These are phyloP conservation scores for Augiades crinisus DNA, from an alignment of 2,888 invertebrate species.

Conservation along the genomic window DNA sequence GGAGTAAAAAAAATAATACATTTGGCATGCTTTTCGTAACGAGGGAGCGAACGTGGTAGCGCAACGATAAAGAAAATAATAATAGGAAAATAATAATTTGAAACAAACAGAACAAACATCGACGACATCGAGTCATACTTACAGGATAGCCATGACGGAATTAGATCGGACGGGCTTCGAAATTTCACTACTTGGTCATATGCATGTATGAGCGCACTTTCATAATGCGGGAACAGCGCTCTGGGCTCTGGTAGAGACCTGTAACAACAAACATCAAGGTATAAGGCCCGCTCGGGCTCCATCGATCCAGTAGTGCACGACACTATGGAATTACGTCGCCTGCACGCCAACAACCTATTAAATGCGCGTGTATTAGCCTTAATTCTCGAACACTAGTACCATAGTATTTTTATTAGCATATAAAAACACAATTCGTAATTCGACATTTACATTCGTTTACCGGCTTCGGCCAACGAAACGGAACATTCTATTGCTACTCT, in stretches of 20 bases:
- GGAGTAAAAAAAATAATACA: slow-evolving; percentile 65
- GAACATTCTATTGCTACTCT: slow-evolving; percentile 10
- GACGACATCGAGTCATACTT: slow-evolving; percentile 68
- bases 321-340: slow-evolving; percentile 11
- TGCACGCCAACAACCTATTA: slow-evolving; percentile 26
- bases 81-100: slow-evolving; percentile 52
- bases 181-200: slow-evolving; percentile 65
- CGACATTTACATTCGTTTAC: slow-evolving; percentile 8
- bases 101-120: slow-evolving; percentile 67
- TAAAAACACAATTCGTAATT: slow-evolving; percentile 15
- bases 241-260: slow-evolving; percentile 58
- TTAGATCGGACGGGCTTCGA: slow-evolving; percentile 51
- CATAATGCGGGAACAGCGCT: slow-evolving; percentile 63
- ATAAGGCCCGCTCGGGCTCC: slow-evolving; percentile 45
- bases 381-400: background rate
- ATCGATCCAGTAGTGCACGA: slow-evolving; percentile 33
- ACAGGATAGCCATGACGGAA: slow-evolving; percentile 69
- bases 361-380: slow-evolving; percentile 3
- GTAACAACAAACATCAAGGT: slow-evolving; percentile 62
- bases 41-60: slow-evolving; percentile 80
- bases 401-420: slow-evolving; percentile 22
- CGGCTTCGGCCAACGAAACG: background rate
- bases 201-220: slow-evolving; percentile 63
- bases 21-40: slow-evolving; percentile 80
- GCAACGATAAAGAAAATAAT: slow-evolving; percentile 68